Base-by-base conservation (phyloP, 2,797 vertebrate species). In the Gallirallus australis region DNA sequence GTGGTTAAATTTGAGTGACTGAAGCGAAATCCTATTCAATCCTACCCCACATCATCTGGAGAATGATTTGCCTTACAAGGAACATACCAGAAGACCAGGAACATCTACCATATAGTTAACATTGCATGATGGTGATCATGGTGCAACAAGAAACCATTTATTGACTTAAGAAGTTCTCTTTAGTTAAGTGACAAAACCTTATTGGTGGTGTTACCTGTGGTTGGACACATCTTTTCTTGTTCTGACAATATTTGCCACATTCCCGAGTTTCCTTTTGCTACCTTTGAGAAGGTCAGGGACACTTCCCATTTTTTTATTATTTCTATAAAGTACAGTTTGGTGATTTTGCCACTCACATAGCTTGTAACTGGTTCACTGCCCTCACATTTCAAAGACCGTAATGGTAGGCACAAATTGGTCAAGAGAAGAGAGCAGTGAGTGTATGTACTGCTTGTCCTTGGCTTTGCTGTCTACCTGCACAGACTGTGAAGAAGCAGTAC, bases 381-480 rank as follows among this genome's bases (percentile, higher is more conserved):
- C 79, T 90, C 64, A 56, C 42, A 73, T 94, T 89, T 94, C 2
- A 2, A 86, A 91, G 76, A 42, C 54, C 39, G 84, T 31, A 76
- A 27, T 4, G 19, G 11, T 45, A 73, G 78, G 45, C 59, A 88
- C 71, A 91, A 88, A 88, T 4, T 54, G 42, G 47, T 42, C 0
- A 15, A 82, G 61, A 69, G 61, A 64, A 71, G 65, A 52, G 86
- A 78, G n/a, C 65, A 18, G 20, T 33, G 35, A 88, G 12, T 71
- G 5, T 61, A 54, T 61, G 31, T 54, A 63, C 57, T 65, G 2
- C 66, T 82, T 91, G 70, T 73, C 52, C 81, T 93, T 93, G 90
- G 30, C 59, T 91, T 92, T 96, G 61, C 77, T 94, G 73, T 64
- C 48, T 84, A 77, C 53, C 70, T 59, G 56, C 70, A 63, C 69